Base-by-base conservation (phyloP, 1,140 invertebrate species). In the Thaumetopoea pityocampa region DNA sequence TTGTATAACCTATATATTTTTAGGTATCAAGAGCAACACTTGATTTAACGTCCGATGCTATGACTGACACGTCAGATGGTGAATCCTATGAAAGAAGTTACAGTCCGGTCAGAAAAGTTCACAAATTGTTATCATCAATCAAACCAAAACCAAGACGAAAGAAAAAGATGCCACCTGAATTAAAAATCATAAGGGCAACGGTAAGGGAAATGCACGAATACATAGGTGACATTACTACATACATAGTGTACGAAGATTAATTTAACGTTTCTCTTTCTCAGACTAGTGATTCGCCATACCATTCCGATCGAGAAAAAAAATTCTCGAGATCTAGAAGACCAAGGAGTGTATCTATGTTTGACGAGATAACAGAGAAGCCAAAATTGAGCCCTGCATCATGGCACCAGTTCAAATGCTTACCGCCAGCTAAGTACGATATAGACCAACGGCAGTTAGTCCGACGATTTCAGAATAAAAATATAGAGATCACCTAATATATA, bases 121-220 rank as follows among this genome's bases (percentile, higher is more conserved):
- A 82, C 22, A 86, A 80, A 58, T 56, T 81, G 8, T 53, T 85
- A 17, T 66, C 64, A 4, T 65, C 70, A 7, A 37, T 51, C 7
- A 82, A 73, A 53, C 34, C 51, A 19, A 87, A 86, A 51, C 57
- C 67, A 6, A 59, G 73, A 24, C 69, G 84, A 43, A 85, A 79
- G 59, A 85, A 85, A 54, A 79, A 85, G 58, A 88, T 88, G 87
- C 87, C 87, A 18, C 87, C 86, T 17, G 87, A 88, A 67, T 64
- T 88, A 5, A 87, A 85, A 69, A 86, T 88, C 22, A 80, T 86
- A 30, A 81, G 72, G 35, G 85, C 85, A 30, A 80, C 82, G 40
- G 85, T 85, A 72, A 65, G 9, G 33, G n/a, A n/a, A n/a, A 18
- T 9, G 8, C 11, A 26, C 9, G n/a, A 16, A 10, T 36, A 26